Evolutionary conservation across 2,797 vertebrate species (phyloP).

Genomic region (Schizopygopsis malacanthus): DNA sequence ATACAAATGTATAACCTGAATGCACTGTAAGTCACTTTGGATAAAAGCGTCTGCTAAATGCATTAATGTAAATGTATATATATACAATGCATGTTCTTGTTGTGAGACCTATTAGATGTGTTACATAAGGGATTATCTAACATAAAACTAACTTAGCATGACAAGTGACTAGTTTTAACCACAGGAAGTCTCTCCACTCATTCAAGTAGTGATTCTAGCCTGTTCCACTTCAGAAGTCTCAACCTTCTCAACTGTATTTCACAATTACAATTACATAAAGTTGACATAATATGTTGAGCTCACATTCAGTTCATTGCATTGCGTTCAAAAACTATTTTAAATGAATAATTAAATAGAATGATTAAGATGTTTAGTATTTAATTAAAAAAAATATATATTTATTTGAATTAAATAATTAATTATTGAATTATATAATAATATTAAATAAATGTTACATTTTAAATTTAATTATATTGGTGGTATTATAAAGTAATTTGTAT

Average conservation of each 20-base stretch:
- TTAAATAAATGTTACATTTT: too few species aligned
- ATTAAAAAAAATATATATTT: neutral
- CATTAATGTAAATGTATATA: too few species aligned
- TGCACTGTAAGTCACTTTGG: too few species aligned
- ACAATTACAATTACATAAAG: neutral
- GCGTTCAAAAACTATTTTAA: neutral
- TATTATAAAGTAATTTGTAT: neutral
- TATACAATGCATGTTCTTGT: neutral
- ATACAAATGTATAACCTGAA: too few species aligned
- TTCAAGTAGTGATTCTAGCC: neutral
- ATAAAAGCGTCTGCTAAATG: too few species aligned
- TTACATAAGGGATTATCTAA: conserved; percentile 4
- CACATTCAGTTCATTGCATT: neutral
- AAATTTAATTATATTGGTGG: neutral
- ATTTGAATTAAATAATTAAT: neutral
- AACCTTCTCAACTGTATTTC: neutral
- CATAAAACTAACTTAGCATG: neutral
- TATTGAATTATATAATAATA: neutral
- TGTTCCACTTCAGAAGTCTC: neutral
- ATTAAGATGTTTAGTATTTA: neutral
- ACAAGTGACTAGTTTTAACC: neutral
- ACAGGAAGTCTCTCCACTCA: neutral
- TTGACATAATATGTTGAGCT: neutral
- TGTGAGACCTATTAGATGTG: neutral
- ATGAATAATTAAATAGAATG: neutral